Conservation (phyloP, 1,140 invertebrate species). For the Drosophila eugracilis region DNA sequence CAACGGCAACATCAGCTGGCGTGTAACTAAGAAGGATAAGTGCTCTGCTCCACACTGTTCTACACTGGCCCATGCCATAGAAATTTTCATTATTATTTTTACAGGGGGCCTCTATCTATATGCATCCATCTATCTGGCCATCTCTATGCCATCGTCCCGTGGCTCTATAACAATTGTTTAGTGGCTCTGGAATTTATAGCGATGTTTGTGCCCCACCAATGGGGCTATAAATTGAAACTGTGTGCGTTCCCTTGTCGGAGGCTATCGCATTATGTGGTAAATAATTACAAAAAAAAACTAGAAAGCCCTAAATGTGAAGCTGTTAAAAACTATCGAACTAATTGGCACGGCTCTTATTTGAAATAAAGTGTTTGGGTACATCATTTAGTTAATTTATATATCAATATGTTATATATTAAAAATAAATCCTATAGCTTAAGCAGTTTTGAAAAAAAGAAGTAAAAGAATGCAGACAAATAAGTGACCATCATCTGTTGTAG, state of each 20-base stretch:
- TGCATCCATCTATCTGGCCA: constrained; percentile 32
- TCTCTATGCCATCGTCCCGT: constrained; percentile 15
- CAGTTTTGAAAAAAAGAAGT: no score
- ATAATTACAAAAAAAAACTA: constrained; percentile 70
- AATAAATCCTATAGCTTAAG: background rate
- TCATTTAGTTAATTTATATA: no score
- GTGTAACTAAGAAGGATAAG: constrained; percentile 83
- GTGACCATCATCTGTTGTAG: no score
- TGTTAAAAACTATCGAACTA: constrained; percentile 42
- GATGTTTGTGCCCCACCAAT: constrained; percentile 66
- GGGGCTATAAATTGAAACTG: constrained; percentile 75
- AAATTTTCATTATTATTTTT: constrained; percentile 80
- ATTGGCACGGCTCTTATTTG: constrained; percentile 12
- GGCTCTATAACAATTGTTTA: constrained; percentile 66
- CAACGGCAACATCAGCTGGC: constrained; percentile 58
- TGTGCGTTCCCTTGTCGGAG: constrained; percentile 8
- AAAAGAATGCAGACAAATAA: background rate
- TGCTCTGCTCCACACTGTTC: constrained; percentile 33
- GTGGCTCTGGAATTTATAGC: constrained; percentile 63
- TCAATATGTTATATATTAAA: no score
- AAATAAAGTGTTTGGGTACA: no score
- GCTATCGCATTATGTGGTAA: constrained; percentile 31
- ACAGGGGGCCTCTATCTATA: constrained; percentile 23
- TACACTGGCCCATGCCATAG: constrained; percentile 38
- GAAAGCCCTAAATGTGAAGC: constrained; percentile 1